Conservation (phyloP, 2,797 vertebrate species). For the Enteromius paludinosus region DNA sequence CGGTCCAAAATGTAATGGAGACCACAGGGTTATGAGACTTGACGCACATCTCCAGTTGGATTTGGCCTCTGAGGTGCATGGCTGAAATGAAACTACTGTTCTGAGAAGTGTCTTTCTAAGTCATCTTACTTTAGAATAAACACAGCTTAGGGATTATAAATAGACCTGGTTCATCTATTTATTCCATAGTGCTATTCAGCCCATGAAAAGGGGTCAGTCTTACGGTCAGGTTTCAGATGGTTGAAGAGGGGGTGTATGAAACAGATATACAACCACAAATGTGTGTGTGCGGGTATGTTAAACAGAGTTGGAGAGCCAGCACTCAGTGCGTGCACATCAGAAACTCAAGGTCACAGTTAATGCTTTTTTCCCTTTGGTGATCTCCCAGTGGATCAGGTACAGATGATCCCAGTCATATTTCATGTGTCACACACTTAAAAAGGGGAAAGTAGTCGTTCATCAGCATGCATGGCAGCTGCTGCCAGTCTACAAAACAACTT, state of each 20-base stretch:
- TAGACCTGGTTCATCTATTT: slow-evolving; percentile 35
- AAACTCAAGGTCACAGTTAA: slow-evolving; percentile 74
- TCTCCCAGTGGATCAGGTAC: slow-evolving; percentile 64
- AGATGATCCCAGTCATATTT: slow-evolving; percentile 75
- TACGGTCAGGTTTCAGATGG: slow-evolving; percentile 46
- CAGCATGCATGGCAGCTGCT: slow-evolving; percentile 61
- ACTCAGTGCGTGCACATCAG: slow-evolving; percentile 71
- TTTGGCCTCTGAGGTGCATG: slow-evolving; percentile 27
- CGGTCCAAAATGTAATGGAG: slow-evolving; percentile 57
- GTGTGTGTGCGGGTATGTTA: slow-evolving; percentile 26
- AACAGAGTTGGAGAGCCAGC: slow-evolving; percentile 60
- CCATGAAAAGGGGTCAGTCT: slow-evolving; percentile 23
- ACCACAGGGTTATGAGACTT: slow-evolving; percentile 21
- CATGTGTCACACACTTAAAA: slow-evolving; percentile 73
- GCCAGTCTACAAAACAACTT: slow-evolving; percentile 50
- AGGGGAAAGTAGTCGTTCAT: slow-evolving; percentile 48
- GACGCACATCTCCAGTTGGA: slow-evolving; percentile 49
- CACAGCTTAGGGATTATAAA: slow-evolving; percentile 43
- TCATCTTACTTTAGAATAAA: slow-evolving; percentile 45
- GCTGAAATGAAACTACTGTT: slow-evolving; percentile 65
- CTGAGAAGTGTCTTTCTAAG: slow-evolving; percentile 60
- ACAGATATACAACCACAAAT: slow-evolving; percentile 24
- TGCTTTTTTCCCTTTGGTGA: slow-evolving; percentile 66
- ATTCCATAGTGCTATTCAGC: slow-evolving; percentile 26
- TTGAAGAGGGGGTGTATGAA: neutral